Conservation (phyloP, 1,140 invertebrate genomes). For the Potamilus streckersoni region DNA sequence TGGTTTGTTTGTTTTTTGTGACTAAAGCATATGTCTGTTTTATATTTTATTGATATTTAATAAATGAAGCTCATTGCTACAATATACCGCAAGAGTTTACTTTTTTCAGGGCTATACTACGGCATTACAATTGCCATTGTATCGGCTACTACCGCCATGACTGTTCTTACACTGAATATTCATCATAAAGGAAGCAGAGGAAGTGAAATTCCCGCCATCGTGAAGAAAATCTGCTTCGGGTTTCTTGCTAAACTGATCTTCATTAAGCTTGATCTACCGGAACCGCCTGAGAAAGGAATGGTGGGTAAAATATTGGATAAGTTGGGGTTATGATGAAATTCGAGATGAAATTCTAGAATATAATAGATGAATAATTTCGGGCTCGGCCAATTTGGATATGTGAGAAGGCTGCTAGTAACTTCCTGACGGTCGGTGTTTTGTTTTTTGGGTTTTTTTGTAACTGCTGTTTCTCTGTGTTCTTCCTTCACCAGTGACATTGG, state of each 20-base stretch:
- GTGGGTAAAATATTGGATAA: background rate
- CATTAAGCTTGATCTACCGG: constrained; percentile 67
- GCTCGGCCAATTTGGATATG: too few relatives aligned
- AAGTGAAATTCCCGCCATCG: constrained; percentile 77
- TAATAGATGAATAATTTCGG: background rate
- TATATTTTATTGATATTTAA: constrained; percentile 6
- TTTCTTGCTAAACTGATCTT: constrained; percentile 70
- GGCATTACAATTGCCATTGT: constrained; percentile 92
- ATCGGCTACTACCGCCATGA: constrained; percentile 87
- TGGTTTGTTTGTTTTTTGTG: background rate
- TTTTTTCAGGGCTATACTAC: constrained; percentile 84
- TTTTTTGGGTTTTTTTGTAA: too few relatives aligned
- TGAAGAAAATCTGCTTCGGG: constrained; percentile 77
- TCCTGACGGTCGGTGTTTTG: too few relatives aligned
- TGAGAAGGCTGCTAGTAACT: too few relatives aligned
- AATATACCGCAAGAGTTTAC: background rate
- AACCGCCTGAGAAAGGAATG: constrained; percentile 8
- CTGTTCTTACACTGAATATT: constrained; percentile 80
- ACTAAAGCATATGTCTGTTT: background rate
- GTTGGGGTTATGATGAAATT: background rate
- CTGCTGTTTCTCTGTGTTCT: too few relatives aligned
- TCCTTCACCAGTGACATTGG: too few relatives aligned
- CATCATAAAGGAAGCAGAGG: constrained; percentile 87
- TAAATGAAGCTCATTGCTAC: background rate
- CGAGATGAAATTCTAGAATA: background rate